Evolutionary conservation across 2,797 vertebrate genomes (phyloP), one percentile per base, ranked within the genome.

Genomic region (Microctenopoma lineatum): DNA sequence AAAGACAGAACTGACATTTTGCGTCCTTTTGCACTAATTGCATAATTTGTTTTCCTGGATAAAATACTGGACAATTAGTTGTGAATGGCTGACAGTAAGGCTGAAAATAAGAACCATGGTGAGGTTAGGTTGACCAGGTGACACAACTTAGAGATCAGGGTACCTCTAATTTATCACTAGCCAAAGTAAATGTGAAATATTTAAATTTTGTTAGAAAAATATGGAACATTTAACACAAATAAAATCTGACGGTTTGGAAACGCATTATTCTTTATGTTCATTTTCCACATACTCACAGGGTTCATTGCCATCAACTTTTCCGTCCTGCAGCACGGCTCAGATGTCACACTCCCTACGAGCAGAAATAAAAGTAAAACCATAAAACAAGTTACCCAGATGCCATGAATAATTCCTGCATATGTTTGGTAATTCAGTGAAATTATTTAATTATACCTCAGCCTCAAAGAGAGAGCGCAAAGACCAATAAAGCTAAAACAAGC

Each of bases 381-480:
- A 71, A 78, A 84, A 77, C 72, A 76, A 66, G 47, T 68, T 78
- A 52, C 63, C 65, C 62, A 64, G 62, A 60, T 75, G 61, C 59
- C 63, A 59, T 12, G 45, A 74, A 56, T 80, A 56, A 86, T 77
- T 80, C 62, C 69, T 48, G 53, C 83, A 78, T 72, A 77, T 72
- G 72, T 88, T 85, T 86, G 56, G 73, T 87, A 72, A 84, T 90
- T 87, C 52, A 50, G 65, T 71, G 74, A 65, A 87, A 88, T 89
- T 55, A 80, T 85, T 87, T 81, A 83, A 88, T 84, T 83, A 75
- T 52, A 70, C 64, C 67, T 60, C 62, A 58, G 72, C 67, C 81
- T 85, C 52, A 71, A 68, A 85, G 65, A 81, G 57, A 61, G 38
- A 60, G 38, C 58, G 72, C 61, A 65, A 71, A 76, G 64, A 55